These are phyloP conservation scores for Acromyrmex heyeri DNA, from an alignment of 1,140 invertebrate genomes.

Conservation along the genomic window DNA sequence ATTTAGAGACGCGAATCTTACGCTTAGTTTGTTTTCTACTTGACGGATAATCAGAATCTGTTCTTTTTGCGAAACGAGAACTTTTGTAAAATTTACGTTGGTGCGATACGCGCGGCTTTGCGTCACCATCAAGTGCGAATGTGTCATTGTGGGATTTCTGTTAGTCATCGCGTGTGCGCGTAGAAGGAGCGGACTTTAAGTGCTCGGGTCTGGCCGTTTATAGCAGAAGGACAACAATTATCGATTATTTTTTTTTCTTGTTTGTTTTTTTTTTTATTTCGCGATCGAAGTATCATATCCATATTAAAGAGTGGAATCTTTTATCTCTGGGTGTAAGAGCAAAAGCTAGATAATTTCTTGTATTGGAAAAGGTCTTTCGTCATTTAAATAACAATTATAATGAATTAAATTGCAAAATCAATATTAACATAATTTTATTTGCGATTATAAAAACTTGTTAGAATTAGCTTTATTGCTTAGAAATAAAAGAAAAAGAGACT, in stretches of 20 bases:
- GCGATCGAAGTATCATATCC: not conserved
- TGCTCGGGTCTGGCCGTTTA: not conserved
- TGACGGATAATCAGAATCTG: not conserved
- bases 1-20: not conserved
- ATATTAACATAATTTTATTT: not conserved
- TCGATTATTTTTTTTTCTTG: not conserved
- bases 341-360: not conserved
- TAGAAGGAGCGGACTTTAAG: slow-evolving; percentile 63
- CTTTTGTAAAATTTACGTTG: not conserved
- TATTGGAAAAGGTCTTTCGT: not conserved
- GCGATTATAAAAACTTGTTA: not conserved
- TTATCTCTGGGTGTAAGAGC: not conserved
- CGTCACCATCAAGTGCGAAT: slow-evolving; percentile 43
- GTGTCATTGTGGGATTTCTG: slow-evolving; percentile 66
- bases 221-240: slow-evolving; percentile 31
- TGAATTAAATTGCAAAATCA: not conserved
- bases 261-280: not conserved
- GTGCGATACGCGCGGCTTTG: not conserved
- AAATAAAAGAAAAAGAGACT: not conserved
- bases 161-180: slow-evolving; percentile 65
- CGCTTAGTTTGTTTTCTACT: not conserved
- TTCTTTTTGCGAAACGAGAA: not conserved
- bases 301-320: not conserved
- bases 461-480: not conserved
- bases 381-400: not conserved